Conservation (phyloP, 2,797 vertebrate genomes). For the Leptoclinus maculatus region DNA sequence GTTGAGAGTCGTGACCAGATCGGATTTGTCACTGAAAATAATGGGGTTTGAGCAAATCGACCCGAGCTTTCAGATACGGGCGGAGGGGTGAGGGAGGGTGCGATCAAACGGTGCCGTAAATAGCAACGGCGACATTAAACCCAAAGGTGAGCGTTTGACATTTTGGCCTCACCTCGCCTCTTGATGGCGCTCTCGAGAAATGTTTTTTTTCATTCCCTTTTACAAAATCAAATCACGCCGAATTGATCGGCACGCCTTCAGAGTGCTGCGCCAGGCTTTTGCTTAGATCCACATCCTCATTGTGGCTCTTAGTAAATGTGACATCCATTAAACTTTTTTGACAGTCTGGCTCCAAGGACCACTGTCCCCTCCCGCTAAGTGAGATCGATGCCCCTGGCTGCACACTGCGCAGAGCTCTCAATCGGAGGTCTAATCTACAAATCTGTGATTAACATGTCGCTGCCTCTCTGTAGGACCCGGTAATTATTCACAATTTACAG, state of each 20-base stretch:
- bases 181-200: constrained; percentile 64
- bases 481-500: constrained; percentile 81
- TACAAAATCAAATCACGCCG: constrained; percentile 66
- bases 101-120: constrained; percentile 63
- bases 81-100: constrained; percentile 58
- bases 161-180: constrained; percentile 44
- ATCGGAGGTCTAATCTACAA: constrained; percentile 76
- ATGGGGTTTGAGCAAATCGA: constrained; percentile 69
- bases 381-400: constrained; percentile 78
- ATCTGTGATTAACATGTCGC: constrained; percentile 83
- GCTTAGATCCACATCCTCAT: constrained; percentile 68
- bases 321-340: constrained; percentile 81
- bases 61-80: constrained; percentile 53
- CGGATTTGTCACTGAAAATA: constrained; percentile 75
- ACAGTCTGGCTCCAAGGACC: constrained; percentile 75
- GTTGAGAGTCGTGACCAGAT: constrained; percentile 59
- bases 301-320: constrained; percentile 75
- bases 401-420: constrained; percentile 71
- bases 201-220: constrained; percentile 59
- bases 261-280: constrained; percentile 49
- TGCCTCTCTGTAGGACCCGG: constrained; percentile 60
- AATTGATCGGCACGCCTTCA: constrained; percentile 64
- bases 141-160: constrained; percentile 63
- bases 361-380: constrained; percentile 76
- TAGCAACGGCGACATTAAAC: constrained; percentile 70